Percentiles rank a stretch among this genome's conserved stretches.
phyloP scores from a whole-genome alignment of 2,113 vertebrate genomes.

The Zosterops japonicus region DNA sequence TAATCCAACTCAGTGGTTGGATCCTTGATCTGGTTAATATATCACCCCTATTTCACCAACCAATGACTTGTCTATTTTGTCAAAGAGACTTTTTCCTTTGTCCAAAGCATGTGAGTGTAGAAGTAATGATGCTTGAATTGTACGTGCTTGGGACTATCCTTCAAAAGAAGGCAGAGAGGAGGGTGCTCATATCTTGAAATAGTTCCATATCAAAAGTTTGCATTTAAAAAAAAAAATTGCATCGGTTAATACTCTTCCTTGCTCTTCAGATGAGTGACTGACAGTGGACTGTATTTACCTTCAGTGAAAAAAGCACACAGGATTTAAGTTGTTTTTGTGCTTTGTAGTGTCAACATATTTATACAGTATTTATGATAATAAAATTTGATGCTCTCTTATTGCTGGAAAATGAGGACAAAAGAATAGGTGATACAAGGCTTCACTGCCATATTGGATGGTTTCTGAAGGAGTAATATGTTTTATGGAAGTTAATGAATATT shows the following conservation, averaged over 20 bases:
- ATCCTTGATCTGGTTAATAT: neutral
- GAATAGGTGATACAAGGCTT: neutral
- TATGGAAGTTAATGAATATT: neutral
- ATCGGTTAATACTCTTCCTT: neutral
- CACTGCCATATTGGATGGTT: neutral
- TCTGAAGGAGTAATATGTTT: neutral
- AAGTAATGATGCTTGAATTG: neutral
- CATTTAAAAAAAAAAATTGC: neutral
- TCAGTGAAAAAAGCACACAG: neutral
- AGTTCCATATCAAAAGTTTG: neutral
- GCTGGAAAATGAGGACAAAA: neutral
- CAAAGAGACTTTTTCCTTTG: neutral
- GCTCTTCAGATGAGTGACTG: neutral
- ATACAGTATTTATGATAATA: neutral
- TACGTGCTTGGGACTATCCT: fast-evolving
- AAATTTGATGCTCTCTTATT: neutral
- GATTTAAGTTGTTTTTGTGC: neutral
- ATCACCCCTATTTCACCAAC: neutral
- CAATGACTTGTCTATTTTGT: neutral
- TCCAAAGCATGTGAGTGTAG: neutral
- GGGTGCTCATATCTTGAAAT: neutral
- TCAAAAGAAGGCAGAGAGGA: neutral
- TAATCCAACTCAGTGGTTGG: neutral
- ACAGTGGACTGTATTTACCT: neutral
- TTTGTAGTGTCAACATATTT: neutral